These are phyloP conservation scores for Epizoanthus fatuus DNA, from an alignment of 92 coral and sea anemone species.

Conservation along the genomic window DNA sequence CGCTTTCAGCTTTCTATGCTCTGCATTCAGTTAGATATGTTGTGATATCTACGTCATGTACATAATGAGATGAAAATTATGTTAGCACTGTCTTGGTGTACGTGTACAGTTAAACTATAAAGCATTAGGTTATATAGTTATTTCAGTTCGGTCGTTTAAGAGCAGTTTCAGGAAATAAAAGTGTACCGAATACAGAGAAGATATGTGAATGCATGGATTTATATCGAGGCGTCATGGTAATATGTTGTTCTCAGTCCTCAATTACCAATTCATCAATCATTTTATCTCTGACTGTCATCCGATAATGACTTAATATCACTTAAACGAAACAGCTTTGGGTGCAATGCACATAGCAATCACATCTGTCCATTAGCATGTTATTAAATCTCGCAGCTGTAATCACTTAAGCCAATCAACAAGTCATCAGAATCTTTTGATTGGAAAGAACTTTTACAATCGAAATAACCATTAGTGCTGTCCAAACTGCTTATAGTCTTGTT, in stretches of 20 bases:
- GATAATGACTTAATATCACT: constrained; percentile 96
- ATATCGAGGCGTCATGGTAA: constrained; percentile 52
- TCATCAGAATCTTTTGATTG: constrained; percentile 84
- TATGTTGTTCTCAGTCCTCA: constrained; percentile 79
- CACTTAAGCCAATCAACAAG: constrained; percentile 93
- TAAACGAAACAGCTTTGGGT: constrained; percentile 80
- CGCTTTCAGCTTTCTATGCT: neutral
- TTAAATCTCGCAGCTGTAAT: constrained; percentile 86
- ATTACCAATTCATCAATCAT: constrained; percentile 88
- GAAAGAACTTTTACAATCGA: constrained; percentile 68
- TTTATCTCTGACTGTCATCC: constrained; percentile 83
- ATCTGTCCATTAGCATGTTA: constrained; percentile 92
- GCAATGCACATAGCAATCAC: constrained; percentile 86
- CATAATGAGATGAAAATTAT: constrained; percentile 2
- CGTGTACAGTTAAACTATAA: neutral
- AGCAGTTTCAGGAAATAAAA: neutral
- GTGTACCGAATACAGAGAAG: constrained; percentile 12
- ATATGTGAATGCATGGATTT: constrained; percentile 30
- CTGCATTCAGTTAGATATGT: neutral
- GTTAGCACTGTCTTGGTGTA: neutral
- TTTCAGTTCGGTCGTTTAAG: constrained; percentile 22
- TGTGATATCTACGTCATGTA: neutral
- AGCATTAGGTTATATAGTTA: neutral
- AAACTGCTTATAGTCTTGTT: constrained; percentile 9
- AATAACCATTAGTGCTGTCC: constrained; percentile 70